Base-by-base conservation (phyloP, 2,888 invertebrate genomes). In the Tineola bisselliella region DNA sequence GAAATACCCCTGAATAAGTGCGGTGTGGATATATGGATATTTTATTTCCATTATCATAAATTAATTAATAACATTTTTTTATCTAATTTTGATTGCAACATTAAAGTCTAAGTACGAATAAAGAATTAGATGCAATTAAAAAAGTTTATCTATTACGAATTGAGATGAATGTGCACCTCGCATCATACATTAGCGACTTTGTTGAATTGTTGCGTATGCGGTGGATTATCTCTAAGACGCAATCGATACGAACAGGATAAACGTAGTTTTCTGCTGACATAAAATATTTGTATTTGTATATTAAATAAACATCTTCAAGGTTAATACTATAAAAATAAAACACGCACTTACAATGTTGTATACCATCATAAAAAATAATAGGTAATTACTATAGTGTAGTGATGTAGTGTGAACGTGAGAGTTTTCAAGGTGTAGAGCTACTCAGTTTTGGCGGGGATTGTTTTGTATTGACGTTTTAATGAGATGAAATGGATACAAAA, bases 281-380 rank as follows among this genome's bases (percentile, higher is more conserved):
- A 15, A 48, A 17, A 17, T n/a, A n/a, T n/a, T n/a, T n/a, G 10
- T 17, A 17, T 25, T 25, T 25, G 25, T 25, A 25, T 25, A 25
- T 6, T 25, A 17, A 13, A 5, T 17, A 15, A 48, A 48, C 17
- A 48, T 17, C 48, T 48, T 48, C 48, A 48, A 48, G 48, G 48
- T n/a, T 48, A 48, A 48, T 48, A 48, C 48, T 48, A 48, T 48
- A 48, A n/a, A n/a, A n/a, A n/a, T n/a, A n/a, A n/a, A 48, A 48
- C 48, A 48, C 38, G 38, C 38, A 10, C 38, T 10, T 3, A 38
- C 10, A 38, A 6, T 38, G 38, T 38, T 38, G 38, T 38, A 38
- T 12, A 38, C 38, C 38, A 38, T 38, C 10, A 38, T 38, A 38
- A 38, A 38, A 38, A 38, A 10, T 38, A 10, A 10, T 38, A 38